Percentiles rank a stretch among this genome's conserved stretches.
phyloP scores from a whole-genome alignment of 2,888 invertebrate genomes.

The Itoplectis maculator region DNA sequence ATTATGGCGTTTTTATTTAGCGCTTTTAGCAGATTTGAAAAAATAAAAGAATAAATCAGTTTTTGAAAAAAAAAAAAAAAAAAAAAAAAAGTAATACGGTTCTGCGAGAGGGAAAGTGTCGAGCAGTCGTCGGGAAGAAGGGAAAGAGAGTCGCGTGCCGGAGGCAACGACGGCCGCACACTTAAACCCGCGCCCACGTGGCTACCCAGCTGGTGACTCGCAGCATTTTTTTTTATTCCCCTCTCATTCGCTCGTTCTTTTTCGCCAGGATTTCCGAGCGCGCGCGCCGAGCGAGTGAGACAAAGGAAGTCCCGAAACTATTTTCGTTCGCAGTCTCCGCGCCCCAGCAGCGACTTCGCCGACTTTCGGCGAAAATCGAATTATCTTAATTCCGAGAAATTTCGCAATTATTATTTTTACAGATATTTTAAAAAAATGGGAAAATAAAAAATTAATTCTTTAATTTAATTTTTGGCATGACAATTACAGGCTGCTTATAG shows the following conservation, averaged over 20 bases:
- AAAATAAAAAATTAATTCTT: no score
- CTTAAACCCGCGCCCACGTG: slow-evolving; percentile 56
- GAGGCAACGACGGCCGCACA: slow-evolving; percentile 30
- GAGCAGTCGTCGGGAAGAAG: slow-evolving; percentile 3
- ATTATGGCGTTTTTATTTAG: no score
- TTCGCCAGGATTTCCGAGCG: slow-evolving; percentile 44
- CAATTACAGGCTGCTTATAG: no score
- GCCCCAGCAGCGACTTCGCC: slow-evolving; percentile 2
- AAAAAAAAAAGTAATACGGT: slow-evolving; percentile 45
- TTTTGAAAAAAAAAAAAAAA: slow-evolving; percentile 9
- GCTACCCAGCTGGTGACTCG: slow-evolving; percentile 62
- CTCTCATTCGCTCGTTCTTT: slow-evolving; percentile 37
- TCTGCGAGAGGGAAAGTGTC: slow-evolving; percentile 60
- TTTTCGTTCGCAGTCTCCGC: slow-evolving; percentile 23
- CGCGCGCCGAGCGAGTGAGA: slow-evolving; percentile 16
- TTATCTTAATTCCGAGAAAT: background rate
- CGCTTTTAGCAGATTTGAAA: no score
- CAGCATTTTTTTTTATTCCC: slow-evolving; percentile 23
- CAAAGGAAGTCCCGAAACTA: slow-evolving; percentile 35
- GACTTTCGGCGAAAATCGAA: background rate
- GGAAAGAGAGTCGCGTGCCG: slow-evolving; percentile 61
- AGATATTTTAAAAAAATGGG: no score
- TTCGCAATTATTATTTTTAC: background rate
- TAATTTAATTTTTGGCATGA: no score
- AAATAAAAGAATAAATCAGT: no score